These are phyloP conservation scores for Rhincodon typus DNA, from an alignment of 2,797 vertebrate species.

Conservation along the genomic window DNA sequence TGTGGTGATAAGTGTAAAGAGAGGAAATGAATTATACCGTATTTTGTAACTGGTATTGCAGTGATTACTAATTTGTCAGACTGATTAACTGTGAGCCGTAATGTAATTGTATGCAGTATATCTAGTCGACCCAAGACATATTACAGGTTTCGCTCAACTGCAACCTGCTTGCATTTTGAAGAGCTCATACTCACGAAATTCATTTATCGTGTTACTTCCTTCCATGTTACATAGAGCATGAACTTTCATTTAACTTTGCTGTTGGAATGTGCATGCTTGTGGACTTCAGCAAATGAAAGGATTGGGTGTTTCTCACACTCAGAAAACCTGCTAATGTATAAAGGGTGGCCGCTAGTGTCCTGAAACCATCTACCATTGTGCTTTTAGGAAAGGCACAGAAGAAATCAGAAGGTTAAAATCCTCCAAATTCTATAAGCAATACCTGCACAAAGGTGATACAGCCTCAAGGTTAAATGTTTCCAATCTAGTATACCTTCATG, in stretches of 20 bases:
- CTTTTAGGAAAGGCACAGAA: neutral
- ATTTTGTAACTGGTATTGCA: neutral
- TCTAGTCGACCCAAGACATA: neutral
- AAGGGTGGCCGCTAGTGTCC: no score
- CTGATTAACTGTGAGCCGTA: slow-evolving; percentile 23
- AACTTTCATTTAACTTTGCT: neutral
- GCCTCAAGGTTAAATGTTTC: neutral
- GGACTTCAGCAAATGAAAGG: neutral
- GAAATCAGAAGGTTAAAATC: neutral
- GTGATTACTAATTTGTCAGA: slow-evolving; percentile 27
- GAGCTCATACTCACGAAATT: neutral
- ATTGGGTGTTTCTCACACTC: neutral
- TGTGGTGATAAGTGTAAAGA: neutral
- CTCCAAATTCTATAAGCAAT: neutral
- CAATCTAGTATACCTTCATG: neutral
- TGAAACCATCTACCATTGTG: neutral
- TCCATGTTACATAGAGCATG: neutral
- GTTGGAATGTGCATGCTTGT: neutral
- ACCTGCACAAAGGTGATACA: neutral
- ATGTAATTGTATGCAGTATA: neutral
- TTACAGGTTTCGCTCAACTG: neutral
- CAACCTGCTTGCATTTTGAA: neutral
- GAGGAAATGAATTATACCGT: neutral
- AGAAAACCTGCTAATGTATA: neutral
- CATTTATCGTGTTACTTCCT: neutral